phyloP scores from a whole-genome alignment of 1,140 invertebrate species.

The Paraescarpia echinospica region DNA sequence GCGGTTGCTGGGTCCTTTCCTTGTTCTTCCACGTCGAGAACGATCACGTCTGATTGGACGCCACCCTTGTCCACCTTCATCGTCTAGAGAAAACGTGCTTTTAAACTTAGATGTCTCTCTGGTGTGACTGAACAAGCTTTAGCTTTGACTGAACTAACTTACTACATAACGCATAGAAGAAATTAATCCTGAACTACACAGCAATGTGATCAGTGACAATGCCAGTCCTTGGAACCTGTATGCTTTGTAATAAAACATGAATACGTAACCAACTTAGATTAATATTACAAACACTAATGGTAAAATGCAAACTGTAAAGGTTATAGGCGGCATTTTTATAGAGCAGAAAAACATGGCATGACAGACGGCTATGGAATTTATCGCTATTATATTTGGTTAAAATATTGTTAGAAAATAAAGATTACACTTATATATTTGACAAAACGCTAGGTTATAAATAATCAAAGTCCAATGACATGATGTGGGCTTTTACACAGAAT shows the following conservation, averaged over 20 bases:
- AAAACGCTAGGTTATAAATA: no score
- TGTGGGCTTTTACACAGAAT: no score
- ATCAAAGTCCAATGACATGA: no score
- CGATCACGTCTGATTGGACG: conserved; percentile 19
- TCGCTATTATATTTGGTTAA: neutral
- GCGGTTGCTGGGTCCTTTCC: conserved; percentile 21
- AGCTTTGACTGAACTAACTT: neutral
- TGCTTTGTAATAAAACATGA: neutral
- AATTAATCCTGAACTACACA: neutral
- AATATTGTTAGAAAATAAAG: neutral
- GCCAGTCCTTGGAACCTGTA: no score
- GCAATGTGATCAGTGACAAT: neutral
- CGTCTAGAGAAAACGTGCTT: conserved; percentile 26
- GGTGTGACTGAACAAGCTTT: neutral
- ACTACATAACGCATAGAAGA: neutral
- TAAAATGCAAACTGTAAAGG: neutral
- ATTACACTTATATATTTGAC: no score
- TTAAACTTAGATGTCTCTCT: neutral
- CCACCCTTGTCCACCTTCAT: conserved; percentile 21
- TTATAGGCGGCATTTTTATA: neutral
- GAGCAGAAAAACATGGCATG: neutral
- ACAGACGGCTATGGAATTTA: neutral
- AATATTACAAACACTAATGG: neutral
- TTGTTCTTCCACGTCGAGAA: conserved; percentile 14
- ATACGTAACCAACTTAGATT: neutral